Evolutionary conservation across 2,113 vertebrate genomes (phyloP).

Genomic region (Panthera leo): DNA sequence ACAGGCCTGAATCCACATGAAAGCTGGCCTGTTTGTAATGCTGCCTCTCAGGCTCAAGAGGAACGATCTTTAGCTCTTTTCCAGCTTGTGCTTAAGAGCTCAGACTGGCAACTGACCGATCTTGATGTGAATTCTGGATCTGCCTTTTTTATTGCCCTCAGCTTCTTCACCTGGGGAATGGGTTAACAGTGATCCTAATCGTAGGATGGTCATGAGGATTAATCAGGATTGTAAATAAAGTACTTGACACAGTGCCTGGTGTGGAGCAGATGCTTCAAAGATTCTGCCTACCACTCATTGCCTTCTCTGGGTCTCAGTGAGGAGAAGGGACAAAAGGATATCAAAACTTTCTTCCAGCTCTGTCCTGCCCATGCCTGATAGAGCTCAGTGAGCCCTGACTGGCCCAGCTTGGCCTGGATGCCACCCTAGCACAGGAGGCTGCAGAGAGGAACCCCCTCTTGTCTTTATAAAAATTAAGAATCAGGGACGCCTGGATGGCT

Average conservation of each 20-base stretch:
- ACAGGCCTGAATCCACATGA: not conserved
- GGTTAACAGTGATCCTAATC: not conserved
- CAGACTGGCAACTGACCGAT: not conserved
- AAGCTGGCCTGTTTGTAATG: not conserved
- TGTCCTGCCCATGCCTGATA: not conserved
- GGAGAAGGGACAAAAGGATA: not conserved
- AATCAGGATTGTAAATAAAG: not conserved
- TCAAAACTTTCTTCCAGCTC: not conserved
- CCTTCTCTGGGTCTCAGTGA: not conserved
- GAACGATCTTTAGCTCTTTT: not conserved
- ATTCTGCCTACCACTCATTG: not conserved
- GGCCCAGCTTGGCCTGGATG: too few species aligned
- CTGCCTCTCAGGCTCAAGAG: not conserved
- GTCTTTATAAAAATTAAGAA: not conserved
- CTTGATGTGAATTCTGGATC: not conserved
- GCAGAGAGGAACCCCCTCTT: not conserved
- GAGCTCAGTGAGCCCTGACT: not conserved
- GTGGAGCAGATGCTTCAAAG: not conserved
- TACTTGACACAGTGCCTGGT: not conserved
- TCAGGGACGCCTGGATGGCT: too few species aligned
- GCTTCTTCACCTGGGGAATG: not conserved
- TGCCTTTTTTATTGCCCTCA: not conserved
- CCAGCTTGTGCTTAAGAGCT: not conserved
- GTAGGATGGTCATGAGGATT: not conserved
- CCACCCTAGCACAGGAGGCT: not conserved